These are phyloP conservation scores for Pinna nobilis DNA, from an alignment of 1,140 invertebrate genomes.

Conservation along the genomic window DNA sequence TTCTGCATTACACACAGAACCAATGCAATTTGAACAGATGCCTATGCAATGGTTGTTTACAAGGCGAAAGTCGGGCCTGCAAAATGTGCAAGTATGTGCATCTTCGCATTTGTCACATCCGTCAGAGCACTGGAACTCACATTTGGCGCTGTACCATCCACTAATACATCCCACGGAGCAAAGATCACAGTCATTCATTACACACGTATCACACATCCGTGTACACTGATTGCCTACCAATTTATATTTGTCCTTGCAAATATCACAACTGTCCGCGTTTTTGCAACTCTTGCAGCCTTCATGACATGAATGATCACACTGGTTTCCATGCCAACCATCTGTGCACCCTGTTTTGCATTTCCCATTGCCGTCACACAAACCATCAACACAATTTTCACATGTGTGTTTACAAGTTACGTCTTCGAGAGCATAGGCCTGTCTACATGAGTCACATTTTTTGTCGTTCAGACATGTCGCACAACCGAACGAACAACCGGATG, in stretches of 20 bases:
- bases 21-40: background rate
- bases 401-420: conserved; percentile 6
- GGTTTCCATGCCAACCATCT: background rate
- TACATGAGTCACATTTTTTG: conserved; percentile 7
- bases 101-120: background rate
- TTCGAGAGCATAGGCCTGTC: background rate
- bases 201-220: background rate
- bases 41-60: background rate
- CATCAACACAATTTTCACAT: conserved; percentile 20
- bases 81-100: background rate
- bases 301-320: conserved; percentile 3
- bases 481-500: background rate
- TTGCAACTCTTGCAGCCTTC: conserved; percentile 2
- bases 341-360: background rate
- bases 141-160: background rate
- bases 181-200: conserved; percentile 5
- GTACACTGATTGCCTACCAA: background rate
- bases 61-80: background rate
- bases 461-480: conserved; percentile 3
- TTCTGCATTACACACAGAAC: background rate
- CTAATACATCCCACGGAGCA: conserved; percentile 7
- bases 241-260: background rate
- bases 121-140: background rate
- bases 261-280: background rate
- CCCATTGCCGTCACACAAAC: conserved; percentile 12